These are phyloP conservation scores for Heteromurus nitidus DNA, from an alignment of 2,888 invertebrate genomes.

Conservation along the genomic window DNA sequence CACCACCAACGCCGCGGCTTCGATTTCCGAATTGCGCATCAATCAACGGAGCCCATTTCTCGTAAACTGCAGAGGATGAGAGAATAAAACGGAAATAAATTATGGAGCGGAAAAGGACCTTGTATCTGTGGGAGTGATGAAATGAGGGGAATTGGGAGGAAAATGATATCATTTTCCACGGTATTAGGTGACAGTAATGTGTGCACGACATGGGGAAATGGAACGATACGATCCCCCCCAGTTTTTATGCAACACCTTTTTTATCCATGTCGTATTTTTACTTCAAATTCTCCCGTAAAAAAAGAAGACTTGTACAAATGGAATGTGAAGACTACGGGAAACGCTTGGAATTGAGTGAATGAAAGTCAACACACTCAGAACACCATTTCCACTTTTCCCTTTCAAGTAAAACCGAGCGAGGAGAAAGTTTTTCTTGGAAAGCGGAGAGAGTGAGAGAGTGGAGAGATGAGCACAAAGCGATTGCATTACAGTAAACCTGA, in stretches of 20 bases:
- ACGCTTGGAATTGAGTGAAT: too few relatives aligned
- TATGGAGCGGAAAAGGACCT: background rate
- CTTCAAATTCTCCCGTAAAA: background rate
- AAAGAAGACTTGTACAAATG: background rate
- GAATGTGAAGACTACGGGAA: too few relatives aligned
- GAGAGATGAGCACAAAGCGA: background rate
- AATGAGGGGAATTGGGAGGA: background rate
- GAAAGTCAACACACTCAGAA: background rate
- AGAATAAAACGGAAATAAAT: conserved; percentile 11
- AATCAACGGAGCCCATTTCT: background rate
- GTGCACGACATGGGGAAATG: background rate
- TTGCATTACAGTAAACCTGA: background rate
- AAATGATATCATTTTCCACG: background rate
- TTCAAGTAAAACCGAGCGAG: too few relatives aligned
- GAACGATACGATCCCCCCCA: background rate
- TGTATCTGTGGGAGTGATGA: background rate
- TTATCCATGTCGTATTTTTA: background rate
- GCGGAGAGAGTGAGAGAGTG: background rate
- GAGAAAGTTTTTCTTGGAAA: too few relatives aligned
- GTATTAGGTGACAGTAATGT: background rate
- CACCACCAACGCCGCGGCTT: too few relatives aligned
- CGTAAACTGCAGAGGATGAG: background rate
- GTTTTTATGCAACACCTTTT: background rate
- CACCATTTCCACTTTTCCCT: background rate
- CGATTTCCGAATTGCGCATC: background rate